Evolutionary conservation across 2,888 invertebrate genomes (phyloP).

Genomic region (Theretra japonica): DNA sequence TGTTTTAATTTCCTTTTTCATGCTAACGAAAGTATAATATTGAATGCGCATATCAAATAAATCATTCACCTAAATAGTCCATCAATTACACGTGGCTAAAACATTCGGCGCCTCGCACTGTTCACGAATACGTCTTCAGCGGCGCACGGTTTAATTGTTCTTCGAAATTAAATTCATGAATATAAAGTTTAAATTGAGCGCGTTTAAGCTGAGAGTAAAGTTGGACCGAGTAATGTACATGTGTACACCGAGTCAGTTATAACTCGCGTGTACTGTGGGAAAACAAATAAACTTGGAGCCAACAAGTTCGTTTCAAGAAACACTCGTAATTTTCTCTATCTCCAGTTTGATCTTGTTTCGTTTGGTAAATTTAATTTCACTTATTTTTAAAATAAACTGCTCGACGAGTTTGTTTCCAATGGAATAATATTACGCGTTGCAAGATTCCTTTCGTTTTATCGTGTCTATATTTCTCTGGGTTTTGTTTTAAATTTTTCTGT

Average conservation of each 20-base stretch:
- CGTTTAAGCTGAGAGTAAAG: slow-evolving; percentile 52
- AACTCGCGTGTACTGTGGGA: slow-evolving; percentile 29
- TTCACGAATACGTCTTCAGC: slow-evolving; percentile 25
- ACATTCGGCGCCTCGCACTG: neutral
- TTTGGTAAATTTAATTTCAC: slow-evolving; percentile 43
- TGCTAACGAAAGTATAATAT: neutral
- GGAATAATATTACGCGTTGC: neutral
- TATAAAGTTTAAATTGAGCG: slow-evolving; percentile 55
- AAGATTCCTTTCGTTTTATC: neutral
- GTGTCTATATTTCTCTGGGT: neutral
- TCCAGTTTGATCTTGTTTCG: slow-evolving; percentile 43
- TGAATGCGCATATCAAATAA: neutral
- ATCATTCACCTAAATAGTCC: neutral
- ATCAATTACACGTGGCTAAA: neutral
- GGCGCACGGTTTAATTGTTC: slow-evolving; percentile 35
- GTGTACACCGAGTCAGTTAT: slow-evolving; percentile 37
- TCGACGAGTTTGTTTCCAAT: slow-evolving; percentile 18
- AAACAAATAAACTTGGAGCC: slow-evolving; percentile 52
- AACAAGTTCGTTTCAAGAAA: slow-evolving; percentile 45
- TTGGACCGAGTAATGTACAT: slow-evolving; percentile 44
- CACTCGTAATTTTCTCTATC: slow-evolving; percentile 49
- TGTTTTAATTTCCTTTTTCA: no score
- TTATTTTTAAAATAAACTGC: slow-evolving; percentile 29
- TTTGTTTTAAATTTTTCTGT: neutral
- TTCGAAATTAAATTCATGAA: slow-evolving; percentile 48